A percentile compares a stretch with the other conserved stretches of the same genome.
Evolutionary conservation across 2,888 invertebrate species (phyloP).

Genomic region (Tortricodes alternella): DNA sequence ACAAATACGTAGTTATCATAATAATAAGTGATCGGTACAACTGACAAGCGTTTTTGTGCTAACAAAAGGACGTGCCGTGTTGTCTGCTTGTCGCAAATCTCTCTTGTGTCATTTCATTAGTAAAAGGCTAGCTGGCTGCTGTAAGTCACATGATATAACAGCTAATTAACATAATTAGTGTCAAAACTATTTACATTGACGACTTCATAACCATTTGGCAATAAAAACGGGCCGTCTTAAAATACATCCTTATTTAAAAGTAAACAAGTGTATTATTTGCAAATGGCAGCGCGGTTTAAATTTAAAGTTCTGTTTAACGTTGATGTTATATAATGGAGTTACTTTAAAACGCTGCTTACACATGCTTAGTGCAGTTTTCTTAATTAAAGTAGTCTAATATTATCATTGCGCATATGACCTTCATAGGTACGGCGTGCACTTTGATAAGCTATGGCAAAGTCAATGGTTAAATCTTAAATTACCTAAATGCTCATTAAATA

Average conservation of each 20-base stretch:
- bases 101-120: slow-evolving; percentile 1
- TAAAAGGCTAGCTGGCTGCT: neutral
- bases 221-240: neutral
- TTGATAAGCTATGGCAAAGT: too few relatives aligned
- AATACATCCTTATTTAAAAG: neutral
- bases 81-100: neutral
- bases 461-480: too few relatives aligned
- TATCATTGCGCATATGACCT: too few relatives aligned
- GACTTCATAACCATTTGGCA: neutral
- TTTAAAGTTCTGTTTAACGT: too few relatives aligned
- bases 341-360: too few relatives aligned
- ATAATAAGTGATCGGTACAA: slow-evolving; percentile 13
- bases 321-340: too few relatives aligned
- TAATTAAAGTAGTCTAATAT: too few relatives aligned
- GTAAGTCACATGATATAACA: neutral
- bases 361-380: too few relatives aligned
- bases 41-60: slow-evolving; percentile 7
- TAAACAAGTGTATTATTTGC: neutral
- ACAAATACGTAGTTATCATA: slow-evolving; percentile 27
- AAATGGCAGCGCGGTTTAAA: neutral
- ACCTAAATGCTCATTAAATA: too few relatives aligned
- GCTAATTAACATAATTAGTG: slow-evolving; percentile 18
- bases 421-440: too few relatives aligned
- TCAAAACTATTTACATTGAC: slow-evolving; percentile 6
- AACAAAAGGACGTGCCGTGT: slow-evolving; percentile 1